These are phyloP conservation scores for Horisme vitalbata DNA, from an alignment of 2,888 invertebrate species.

Conservation along the genomic window DNA sequence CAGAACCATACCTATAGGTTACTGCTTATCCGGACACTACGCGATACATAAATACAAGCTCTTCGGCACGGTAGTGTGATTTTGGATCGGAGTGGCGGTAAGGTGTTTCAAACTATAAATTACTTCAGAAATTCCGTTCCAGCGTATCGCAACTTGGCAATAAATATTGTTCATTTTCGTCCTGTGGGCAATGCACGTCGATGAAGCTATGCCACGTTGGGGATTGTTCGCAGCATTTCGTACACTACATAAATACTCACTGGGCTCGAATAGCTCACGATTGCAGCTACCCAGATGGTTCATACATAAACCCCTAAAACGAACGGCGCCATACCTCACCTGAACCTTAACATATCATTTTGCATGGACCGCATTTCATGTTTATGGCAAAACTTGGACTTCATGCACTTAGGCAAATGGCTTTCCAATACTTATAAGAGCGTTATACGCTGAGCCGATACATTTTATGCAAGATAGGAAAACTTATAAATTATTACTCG, in stretches of 20 bases:
- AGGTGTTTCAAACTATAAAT: constrained; percentile 74
- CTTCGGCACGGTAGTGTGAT: too few species aligned
- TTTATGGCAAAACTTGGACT: constrained; percentile 80
- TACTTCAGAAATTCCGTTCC: constrained; percentile 69
- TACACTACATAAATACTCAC: constrained; percentile 24
- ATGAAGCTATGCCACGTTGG: constrained; percentile 53
- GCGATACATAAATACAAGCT: too few species aligned
- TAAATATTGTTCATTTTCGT: constrained; percentile 78
- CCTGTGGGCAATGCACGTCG: constrained; percentile 66
- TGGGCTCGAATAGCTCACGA: constrained; percentile 38
- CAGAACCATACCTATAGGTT: too few species aligned
- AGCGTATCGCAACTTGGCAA: constrained; percentile 63
- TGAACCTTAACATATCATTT: constrained; percentile 78
- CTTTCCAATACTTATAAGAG: constrained; percentile 79
- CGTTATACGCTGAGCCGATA: constrained; percentile 62
- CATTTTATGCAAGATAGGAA: constrained; percentile 63
- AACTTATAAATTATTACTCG: constrained; percentile 62
- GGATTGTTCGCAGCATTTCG: constrained; percentile 34
- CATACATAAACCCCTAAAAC: constrained; percentile 30
- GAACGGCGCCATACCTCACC: constrained; percentile 46
- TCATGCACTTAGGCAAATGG: constrained; percentile 81
- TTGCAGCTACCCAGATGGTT: constrained; percentile 35
- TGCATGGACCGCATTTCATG: constrained; percentile 76
- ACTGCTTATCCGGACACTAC: too few species aligned
- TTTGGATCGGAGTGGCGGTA: constrained; percentile 42